phyloP scores from a whole-genome alignment of 2,113 vertebrate genomes.

The Ptyas mucosa region DNA sequence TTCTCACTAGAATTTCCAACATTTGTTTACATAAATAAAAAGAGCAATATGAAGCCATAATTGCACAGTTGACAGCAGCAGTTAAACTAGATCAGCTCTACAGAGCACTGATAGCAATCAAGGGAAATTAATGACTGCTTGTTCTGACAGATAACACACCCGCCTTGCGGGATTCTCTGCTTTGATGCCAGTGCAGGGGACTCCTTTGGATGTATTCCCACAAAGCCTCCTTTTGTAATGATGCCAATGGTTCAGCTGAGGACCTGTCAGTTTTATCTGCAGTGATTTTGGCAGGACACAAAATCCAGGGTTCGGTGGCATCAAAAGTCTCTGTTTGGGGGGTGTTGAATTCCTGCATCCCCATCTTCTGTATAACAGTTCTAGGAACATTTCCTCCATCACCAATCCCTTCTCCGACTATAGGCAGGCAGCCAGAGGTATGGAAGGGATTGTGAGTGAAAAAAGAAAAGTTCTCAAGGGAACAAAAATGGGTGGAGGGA shows the following conservation, averaged over 20 bases:
- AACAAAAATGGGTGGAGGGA: background rate
- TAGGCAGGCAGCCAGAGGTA: background rate
- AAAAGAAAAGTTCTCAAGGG: background rate
- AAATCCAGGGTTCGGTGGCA: background rate
- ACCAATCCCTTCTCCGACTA: background rate
- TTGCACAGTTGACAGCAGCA: background rate
- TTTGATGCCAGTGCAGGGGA: background rate
- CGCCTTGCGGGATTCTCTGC: background rate
- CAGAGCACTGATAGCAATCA: background rate
- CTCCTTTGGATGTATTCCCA: background rate
- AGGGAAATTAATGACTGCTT: background rate
- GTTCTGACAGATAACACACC: background rate
- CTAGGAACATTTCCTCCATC: background rate
- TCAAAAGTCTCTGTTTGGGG: background rate
- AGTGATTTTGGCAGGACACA: background rate
- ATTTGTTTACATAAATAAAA: slow-evolving; percentile 23
- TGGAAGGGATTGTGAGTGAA: background rate
- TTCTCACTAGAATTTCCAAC: background rate
- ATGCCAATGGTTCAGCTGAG: background rate
- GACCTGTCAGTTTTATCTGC: background rate
- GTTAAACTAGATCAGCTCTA: slow-evolving; percentile 12
- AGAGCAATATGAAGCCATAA: background rate
- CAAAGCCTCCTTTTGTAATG: background rate
- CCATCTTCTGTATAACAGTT: background rate
- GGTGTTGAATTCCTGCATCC: background rate